A percentile compares a stretch with the other conserved stretches of the same genome.
Conservation (phyloP, 2,888 invertebrate genomes). For the Syrphus vitripennis region DNA sequence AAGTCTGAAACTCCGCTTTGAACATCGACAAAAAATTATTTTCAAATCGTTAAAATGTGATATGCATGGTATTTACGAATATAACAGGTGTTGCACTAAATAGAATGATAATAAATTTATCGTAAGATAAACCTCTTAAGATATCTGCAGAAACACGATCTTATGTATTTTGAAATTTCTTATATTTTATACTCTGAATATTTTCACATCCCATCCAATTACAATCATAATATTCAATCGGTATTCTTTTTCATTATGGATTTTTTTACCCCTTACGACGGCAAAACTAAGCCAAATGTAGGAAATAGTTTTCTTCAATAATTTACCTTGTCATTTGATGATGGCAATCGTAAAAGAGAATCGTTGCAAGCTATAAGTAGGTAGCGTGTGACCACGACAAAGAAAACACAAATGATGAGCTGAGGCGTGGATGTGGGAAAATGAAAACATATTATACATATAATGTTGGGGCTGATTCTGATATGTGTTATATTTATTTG, state of each 20-base stretch:
- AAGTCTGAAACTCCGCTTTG: too few species aligned
- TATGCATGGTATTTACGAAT: too few species aligned
- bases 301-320: constrained; percentile 10
- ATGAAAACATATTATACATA: background rate
- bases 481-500: constrained; percentile 13
- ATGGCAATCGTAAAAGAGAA: constrained; percentile 31
- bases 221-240: background rate
- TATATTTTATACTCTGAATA: background rate
- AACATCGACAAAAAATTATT: too few species aligned
- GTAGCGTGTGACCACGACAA: constrained; percentile 13
- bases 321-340: constrained; percentile 10
- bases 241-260: background rate
- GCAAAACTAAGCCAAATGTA: background rate
- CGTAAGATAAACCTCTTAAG: background rate
- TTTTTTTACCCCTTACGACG: background rate
- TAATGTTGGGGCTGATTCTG: constrained; percentile 28
- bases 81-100: too few species aligned
- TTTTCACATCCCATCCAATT: background rate
- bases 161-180: background rate
- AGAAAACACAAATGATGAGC: background rate
- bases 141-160: background rate
- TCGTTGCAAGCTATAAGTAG: background rate
- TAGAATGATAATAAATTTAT: too few species aligned
- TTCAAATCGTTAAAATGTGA: too few species aligned
- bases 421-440: background rate